Conservation (phyloP, 2,797 vertebrate genomes). For the Dipus sagitta region DNA sequence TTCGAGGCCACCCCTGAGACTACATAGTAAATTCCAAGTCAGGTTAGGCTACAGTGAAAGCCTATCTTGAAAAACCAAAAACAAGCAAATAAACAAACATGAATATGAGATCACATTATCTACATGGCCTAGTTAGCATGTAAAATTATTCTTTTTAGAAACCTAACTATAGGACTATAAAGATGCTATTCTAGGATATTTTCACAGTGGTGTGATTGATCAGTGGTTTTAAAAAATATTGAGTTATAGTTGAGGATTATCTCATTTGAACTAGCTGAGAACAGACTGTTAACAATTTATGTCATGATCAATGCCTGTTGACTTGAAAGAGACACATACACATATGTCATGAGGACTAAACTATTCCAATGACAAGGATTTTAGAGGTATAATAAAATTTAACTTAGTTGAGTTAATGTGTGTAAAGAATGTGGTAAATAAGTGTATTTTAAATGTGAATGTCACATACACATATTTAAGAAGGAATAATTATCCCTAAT, state of each 20-base stretch:
- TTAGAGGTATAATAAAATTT: neutral
- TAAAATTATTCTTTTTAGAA: conserved; percentile 40
- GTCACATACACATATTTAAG: neutral
- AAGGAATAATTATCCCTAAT: neutral
- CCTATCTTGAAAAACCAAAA: too few relatives aligned
- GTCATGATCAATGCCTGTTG: neutral
- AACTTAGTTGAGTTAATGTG: neutral
- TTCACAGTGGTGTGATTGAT: neutral
- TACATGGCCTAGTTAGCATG: neutral
- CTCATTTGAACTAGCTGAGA: neutral
- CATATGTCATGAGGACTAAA: neutral
- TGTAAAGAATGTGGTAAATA: neutral
- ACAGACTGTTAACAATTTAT: neutral
- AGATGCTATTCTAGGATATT: neutral
- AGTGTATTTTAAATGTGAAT: neutral
- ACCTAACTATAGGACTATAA: neutral
- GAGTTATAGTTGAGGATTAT: neutral
- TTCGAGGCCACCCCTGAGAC: too few relatives aligned
- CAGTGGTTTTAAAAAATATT: conserved; percentile 16
- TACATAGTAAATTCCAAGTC: too few relatives aligned
- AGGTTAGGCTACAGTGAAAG: too few relatives aligned
- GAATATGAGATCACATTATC: neutral
- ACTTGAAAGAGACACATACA: neutral
- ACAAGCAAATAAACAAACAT: too few relatives aligned
- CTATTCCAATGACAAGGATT: neutral